Evolutionary conservation across 2,113 vertebrate species (phyloP), one percentile per base, ranked within the genome.

Genomic region (Petrocephalus zakoni): DNA sequence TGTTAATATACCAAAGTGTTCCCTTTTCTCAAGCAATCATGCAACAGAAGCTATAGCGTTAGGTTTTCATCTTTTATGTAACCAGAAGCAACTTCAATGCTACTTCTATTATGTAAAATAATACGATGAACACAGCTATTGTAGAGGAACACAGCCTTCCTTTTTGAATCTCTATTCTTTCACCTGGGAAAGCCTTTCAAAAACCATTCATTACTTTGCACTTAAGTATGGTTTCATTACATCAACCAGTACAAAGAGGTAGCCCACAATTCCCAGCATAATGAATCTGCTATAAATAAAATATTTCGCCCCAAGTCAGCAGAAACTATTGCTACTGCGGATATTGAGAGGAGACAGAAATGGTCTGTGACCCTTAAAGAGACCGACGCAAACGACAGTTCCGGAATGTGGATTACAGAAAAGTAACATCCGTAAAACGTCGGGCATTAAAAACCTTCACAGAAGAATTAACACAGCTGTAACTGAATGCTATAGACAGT

Each of bases 231-330:
- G 34, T 78, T 78, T 78, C 72, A 78, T 78, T 78, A 42, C 72
- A 42, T 19, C 34, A 42, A 78, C 34, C 37, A 42, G 13, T 78
- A 78, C 72, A 78, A 78, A 78, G 72, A 78, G 72, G 72, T 78
- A 17, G 17, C 72, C 72, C 72, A 78, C 72, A 78, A 78, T 78
- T 78, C 19, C 34, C 72, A 78, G 72, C 34, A 78, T 78, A 78
- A 78, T 37, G 72, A 78, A 78, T 78, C 72, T 42, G 72, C 72
- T 78, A 78, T 78, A 78, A 78, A 78, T 78, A 78, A 78, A 42
- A 37, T 19, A 42, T 78, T 78, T 78, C 1, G 9, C 68, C 34
- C 34, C 29, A 75, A 75, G 68, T 75, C 68, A 75, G 68, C 68
- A 75, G 68, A 75, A 75, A 75, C 25, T 75, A 75, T 37, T 75